Percentiles rank a stretch among this genome's conserved stretches.
These are phyloP conservation scores for Trachemys scripta DNA, from an alignment of 2,113 vertebrate species.

Conservation along the genomic window DNA sequence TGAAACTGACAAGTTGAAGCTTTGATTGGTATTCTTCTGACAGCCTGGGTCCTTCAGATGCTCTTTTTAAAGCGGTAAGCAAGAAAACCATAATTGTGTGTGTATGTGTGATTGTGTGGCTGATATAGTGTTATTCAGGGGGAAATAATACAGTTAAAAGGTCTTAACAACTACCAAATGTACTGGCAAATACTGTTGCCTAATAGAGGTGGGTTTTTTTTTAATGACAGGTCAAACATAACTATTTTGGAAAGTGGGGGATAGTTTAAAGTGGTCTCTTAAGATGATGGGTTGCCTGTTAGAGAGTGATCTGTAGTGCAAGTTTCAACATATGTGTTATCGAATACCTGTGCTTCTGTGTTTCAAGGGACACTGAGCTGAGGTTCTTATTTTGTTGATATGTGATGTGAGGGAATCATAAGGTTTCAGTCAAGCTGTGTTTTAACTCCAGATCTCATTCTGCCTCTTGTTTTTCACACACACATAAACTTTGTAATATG, in stretches of 20 bases:
- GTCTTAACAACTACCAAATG: neutral
- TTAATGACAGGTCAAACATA: neutral
- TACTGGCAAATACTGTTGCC: neutral
- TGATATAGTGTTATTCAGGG: neutral
- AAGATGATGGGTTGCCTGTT: neutral
- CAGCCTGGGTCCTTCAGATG: neutral
- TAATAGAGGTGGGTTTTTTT: neutral
- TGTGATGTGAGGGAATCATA: neutral
- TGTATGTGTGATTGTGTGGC: neutral
- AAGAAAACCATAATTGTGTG: neutral
- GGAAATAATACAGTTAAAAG: neutral
- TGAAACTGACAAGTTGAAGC: conserved; percentile 18
- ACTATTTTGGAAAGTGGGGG: neutral
- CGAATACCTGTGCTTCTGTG: neutral
- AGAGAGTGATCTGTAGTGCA: neutral
- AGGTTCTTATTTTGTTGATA: neutral
- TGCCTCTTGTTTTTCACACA: neutral
- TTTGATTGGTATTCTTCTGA: conserved; percentile 18
- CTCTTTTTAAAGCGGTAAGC: neutral
- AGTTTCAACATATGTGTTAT: neutral
- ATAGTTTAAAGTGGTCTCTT: neutral
- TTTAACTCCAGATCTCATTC: neutral
- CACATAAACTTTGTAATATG: neutral
- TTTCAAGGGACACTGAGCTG: neutral
- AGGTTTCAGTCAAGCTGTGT: neutral